Percentiles rank a stretch among this genome's conserved stretches.
Evolutionary conservation across 1,140 invertebrate species (phyloP).

Genomic region (Carposina sasakii): DNA sequence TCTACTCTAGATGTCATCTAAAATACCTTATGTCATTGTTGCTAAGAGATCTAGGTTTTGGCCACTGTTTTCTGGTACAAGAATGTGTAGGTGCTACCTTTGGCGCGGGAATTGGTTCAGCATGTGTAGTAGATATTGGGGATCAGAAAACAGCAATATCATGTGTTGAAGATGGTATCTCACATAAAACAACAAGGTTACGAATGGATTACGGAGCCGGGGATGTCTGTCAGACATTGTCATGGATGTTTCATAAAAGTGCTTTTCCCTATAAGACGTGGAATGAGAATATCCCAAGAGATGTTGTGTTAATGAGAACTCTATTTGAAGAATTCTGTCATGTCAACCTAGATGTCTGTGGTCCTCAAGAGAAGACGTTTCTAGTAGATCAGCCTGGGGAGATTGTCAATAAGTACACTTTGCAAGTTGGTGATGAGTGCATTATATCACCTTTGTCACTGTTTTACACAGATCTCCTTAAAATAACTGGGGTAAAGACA

Average conservation of each 20-base stretch:
- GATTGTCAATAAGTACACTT: conserved; percentile 82
- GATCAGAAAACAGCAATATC: conserved; percentile 96
- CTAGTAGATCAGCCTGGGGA: conserved; percentile 82
- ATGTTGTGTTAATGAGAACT: conserved; percentile 84
- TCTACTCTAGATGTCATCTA: conserved; percentile 90
- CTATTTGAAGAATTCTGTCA: conserved; percentile 94
- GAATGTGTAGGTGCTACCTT: conserved; percentile 93
- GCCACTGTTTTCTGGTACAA: conserved; percentile 90
- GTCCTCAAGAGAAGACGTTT: conserved; percentile 86
- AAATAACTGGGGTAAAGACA: conserved; percentile 83
- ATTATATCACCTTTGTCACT: conserved; percentile 91
- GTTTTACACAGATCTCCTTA: conserved; percentile 92
- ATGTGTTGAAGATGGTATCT: conserved; percentile 97
- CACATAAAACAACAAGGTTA: conserved; percentile 88
- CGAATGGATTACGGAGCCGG: conserved; percentile 90
- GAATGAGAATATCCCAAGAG: conserved; percentile 79
- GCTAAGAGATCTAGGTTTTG: conserved; percentile 88
- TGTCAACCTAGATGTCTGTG: conserved; percentile 90
- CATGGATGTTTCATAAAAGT: conserved; percentile 89
- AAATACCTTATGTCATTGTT: conserved; percentile 89
- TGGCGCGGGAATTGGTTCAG: conserved; percentile 91
- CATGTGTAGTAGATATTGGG: conserved; percentile 96
- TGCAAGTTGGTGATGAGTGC: conserved; percentile 93
- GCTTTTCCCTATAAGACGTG: conserved; percentile 91
- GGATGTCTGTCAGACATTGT: conserved; percentile 90